phyloP scores from a whole-genome alignment of 2,888 invertebrate genomes.

The Hylaea fasciaria region DNA sequence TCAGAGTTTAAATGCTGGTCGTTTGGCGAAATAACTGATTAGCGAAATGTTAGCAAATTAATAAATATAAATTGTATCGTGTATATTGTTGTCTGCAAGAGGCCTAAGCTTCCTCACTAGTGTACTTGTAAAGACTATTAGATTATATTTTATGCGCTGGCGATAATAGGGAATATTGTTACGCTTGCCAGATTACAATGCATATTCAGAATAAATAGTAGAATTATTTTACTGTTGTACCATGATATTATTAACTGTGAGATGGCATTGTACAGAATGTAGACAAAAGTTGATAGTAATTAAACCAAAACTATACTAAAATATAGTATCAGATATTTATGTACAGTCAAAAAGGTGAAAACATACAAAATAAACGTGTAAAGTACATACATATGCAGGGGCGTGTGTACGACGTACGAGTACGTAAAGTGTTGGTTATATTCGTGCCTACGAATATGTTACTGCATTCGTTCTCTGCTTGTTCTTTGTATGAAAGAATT shows the following conservation, averaged over 20 bases:
- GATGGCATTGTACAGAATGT: not conserved
- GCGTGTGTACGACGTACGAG: too few species aligned
- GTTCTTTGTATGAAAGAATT: not conserved
- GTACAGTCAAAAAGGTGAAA: too few species aligned
- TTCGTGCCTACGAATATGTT: not conserved
- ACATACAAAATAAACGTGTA: too few species aligned
- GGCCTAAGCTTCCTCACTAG: constrained; percentile 64
- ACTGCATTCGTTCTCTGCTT: not conserved
- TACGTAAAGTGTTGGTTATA: not conserved
- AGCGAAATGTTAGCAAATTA: constrained; percentile 25
- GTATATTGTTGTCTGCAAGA: constrained; percentile 62
- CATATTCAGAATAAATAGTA: not conserved
- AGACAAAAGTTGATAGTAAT: not conserved
- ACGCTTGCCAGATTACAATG: not conserved
- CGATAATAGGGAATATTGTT: constrained; percentile 1
- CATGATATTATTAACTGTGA: not conserved
- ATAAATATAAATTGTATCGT: constrained; percentile 42
- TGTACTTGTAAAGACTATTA: constrained; percentile 39
- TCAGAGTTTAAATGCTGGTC: constrained; percentile 7
- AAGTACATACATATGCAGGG: too few species aligned
- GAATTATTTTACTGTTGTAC: not conserved
- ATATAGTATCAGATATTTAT: not conserved
- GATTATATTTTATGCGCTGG: constrained; percentile 44
- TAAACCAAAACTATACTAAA: not conserved
- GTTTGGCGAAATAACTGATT: constrained; percentile 32